A percentile compares a stretch with the other conserved stretches of the same genome.
Conservation (phyloP, 2,797 vertebrate genomes). For the Cyprinodon diabolis region DNA sequence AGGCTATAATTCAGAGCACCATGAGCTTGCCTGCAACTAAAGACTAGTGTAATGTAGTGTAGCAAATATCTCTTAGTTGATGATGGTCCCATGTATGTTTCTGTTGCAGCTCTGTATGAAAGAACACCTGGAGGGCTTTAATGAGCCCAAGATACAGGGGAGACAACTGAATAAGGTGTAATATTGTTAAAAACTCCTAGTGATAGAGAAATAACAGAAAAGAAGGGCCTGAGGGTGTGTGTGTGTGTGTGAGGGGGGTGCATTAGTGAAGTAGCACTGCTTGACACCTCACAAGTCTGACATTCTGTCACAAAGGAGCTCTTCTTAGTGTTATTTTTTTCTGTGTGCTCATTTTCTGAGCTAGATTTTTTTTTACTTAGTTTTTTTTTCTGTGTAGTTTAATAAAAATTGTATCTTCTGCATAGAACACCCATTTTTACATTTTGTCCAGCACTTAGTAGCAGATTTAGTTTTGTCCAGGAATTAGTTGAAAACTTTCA, state of each 20-base stretch:
- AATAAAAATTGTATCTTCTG: not conserved
- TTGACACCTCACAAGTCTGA: constrained; percentile 15
- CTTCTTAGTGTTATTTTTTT: constrained; percentile 24
- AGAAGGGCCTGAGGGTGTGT: constrained; percentile 25
- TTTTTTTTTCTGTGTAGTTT: constrained; percentile 9
- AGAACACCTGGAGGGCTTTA: constrained; percentile 35
- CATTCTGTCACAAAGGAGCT: constrained; percentile 28
- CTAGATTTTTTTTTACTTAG: not conserved
- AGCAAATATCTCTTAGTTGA: constrained; percentile 51
- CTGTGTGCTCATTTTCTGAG: constrained; percentile 6
- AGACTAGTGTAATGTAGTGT: constrained; percentile 63
- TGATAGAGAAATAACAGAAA: constrained; percentile 31
- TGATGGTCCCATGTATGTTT: constrained; percentile 39
- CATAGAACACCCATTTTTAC: not conserved
- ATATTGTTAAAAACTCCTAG: constrained; percentile 39
- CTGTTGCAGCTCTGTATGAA: constrained; percentile 26
- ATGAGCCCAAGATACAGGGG: constrained; percentile 46
- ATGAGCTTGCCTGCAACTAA: constrained; percentile 46
- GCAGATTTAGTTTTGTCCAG: no score
- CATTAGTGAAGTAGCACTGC: constrained; percentile 11
- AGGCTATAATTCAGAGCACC: constrained; percentile 33
- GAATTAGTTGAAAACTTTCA: not conserved
- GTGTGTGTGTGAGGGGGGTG: constrained; percentile 10
- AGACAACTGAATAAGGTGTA: constrained; percentile 41
- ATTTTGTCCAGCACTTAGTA: not conserved